Evolutionary conservation across 2,113 vertebrate species (phyloP).

Genomic region (Apistogramma diplotaenia): DNA sequence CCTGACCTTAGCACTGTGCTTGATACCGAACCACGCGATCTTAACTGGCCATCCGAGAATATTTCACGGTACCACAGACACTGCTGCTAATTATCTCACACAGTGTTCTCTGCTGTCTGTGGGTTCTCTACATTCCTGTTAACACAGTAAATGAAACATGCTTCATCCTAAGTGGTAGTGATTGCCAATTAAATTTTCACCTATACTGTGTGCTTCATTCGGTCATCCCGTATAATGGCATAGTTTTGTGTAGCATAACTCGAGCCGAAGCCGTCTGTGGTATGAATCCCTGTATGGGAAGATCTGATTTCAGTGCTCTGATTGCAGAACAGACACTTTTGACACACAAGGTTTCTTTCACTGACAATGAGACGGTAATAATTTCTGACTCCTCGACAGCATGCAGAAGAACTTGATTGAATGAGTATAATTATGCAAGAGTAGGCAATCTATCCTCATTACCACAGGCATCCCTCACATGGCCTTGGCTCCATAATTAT

Average conservation of each 20-base stretch:
- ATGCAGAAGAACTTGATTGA: constrained; percentile 39
- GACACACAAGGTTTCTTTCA: neutral
- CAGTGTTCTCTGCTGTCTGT: neutral
- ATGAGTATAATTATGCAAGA: constrained; percentile 49
- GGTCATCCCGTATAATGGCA: neutral
- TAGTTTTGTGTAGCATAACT: neutral
- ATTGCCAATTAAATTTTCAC: neutral
- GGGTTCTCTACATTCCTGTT: constrained; percentile 5
- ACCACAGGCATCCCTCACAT: constrained; percentile 46
- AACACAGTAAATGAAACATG: neutral
- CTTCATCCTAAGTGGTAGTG: neutral
- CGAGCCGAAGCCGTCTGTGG: neutral
- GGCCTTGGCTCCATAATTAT: constrained; percentile 47
- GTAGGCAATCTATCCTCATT: constrained; percentile 62
- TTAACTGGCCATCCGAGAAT: constrained; percentile 18
- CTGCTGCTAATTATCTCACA: constrained; percentile 18
- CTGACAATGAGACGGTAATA: constrained; percentile 31
- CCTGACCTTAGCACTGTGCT: neutral
- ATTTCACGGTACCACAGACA: constrained; percentile 9
- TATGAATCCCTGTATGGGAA: neutral
- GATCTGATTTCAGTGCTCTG: neutral
- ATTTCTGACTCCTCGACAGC: constrained; percentile 41
- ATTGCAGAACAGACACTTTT: neutral
- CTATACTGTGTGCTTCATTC: neutral
- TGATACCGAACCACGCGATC: constrained; percentile 6